A percentile compares a stretch with the other conserved stretches of the same genome.
Conservation (phyloP, 2,797 vertebrate species). For the Oreortyx pictus region DNA sequence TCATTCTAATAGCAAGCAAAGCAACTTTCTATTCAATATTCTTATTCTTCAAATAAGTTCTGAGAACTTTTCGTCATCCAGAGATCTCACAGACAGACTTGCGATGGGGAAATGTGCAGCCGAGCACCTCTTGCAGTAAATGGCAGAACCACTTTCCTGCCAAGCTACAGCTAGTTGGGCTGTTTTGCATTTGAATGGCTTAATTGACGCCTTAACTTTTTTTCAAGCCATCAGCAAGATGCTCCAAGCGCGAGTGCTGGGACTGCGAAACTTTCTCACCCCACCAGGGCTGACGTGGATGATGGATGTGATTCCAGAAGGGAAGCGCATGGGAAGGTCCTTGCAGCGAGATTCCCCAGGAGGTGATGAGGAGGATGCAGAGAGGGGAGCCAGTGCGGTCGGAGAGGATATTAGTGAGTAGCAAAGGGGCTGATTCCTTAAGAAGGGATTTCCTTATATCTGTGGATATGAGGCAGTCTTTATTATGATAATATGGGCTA, state of each 20-base stretch:
- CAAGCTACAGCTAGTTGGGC: neutral
- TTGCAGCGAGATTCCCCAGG: neutral
- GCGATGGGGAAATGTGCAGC: neutral
- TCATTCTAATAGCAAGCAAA: neutral
- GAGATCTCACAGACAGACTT: neutral
- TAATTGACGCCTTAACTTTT: neutral
- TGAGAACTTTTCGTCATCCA: neutral
- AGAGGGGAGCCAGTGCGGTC: neutral
- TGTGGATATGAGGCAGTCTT: neutral
- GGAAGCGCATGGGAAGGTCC: neutral
- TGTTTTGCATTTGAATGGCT: neutral
- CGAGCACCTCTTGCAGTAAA: neutral
- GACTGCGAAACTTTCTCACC: neutral
- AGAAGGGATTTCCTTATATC: neutral
- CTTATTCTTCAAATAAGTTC: neutral
- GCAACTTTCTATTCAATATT: neutral
- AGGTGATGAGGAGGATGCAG: neutral
- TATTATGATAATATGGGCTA: neutral
- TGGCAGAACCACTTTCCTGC: neutral
- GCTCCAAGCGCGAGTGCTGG: neutral
- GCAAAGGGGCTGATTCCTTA: neutral
- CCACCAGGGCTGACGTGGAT: neutral
- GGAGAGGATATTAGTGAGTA: rapidly evolving
- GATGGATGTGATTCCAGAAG: neutral
- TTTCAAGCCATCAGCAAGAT: neutral